These are phyloP conservation scores for Alligator sinensis DNA, from an alignment of 2,113 vertebrate genomes.

Conservation along the genomic window DNA sequence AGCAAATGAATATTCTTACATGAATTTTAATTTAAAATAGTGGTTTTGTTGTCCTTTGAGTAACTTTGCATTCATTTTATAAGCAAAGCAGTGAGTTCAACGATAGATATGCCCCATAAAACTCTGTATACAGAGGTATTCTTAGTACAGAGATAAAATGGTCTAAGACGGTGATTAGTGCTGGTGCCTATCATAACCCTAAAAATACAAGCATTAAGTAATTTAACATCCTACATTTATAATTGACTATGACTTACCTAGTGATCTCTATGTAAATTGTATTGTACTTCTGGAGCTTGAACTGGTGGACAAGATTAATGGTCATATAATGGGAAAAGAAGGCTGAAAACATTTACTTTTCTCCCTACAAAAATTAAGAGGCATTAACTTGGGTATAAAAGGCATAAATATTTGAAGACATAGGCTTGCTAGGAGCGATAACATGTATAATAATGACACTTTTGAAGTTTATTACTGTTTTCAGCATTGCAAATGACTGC, in stretches of 20 bases:
- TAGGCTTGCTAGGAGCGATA: conserved; percentile 13
- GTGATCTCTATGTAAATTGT: conserved; percentile 44
- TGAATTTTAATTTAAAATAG: conserved; percentile 57
- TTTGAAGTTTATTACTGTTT: conserved; percentile 34
- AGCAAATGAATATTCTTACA: conserved; percentile 62
- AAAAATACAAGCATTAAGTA: conserved; percentile 9
- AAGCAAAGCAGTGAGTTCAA: conserved; percentile 22
- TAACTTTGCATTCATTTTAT: conserved; percentile 30
- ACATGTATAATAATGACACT: conserved; percentile 3
- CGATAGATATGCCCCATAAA: conserved; percentile 32
- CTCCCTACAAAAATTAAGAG: conserved; percentile 20
- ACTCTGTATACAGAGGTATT: background rate
- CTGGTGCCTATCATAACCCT: background rate
- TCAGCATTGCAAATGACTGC: conserved; percentile 5
- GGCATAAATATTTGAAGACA: conserved; percentile 46
- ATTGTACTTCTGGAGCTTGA: background rate
- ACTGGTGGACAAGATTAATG: conserved; percentile 7
- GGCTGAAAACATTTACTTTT: background rate
- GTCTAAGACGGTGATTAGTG: conserved; percentile 2
- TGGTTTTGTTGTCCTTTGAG: conserved; percentile 45
- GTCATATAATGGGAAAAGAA: background rate
- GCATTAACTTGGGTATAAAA: conserved; percentile 19
- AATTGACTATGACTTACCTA: conserved; percentile 8
- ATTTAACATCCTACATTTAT: background rate
- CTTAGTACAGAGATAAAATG: background rate